phyloP scores from a whole-genome alignment of 2,888 invertebrate species.

The Rhingia campestris region DNA sequence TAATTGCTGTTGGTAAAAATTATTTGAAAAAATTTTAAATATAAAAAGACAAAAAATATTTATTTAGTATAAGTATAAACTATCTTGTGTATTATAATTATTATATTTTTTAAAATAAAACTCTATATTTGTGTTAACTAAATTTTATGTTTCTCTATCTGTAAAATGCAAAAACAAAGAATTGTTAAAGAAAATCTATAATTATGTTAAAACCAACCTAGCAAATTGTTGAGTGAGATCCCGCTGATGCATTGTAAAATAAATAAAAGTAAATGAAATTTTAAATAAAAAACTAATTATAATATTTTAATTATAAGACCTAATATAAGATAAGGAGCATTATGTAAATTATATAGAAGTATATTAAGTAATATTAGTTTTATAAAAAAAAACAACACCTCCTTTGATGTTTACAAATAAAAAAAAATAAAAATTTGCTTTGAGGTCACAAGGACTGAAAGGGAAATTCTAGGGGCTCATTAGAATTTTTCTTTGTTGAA shows the following conservation, averaged over 20 bases:
- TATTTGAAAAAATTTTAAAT: conserved; percentile 37
- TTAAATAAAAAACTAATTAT: conserved; percentile 33
- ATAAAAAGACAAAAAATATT: conserved; percentile 16
- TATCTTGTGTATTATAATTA: conserved; percentile 5
- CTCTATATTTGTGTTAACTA: conserved; percentile 43
- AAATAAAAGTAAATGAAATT: conserved; percentile 6
- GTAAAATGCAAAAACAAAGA: conserved; percentile 32
- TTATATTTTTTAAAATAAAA: conserved; percentile 22
- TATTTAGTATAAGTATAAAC: conserved; percentile 25
- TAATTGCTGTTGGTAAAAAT: conserved; percentile 37
- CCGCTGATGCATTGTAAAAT: conserved; percentile 51
- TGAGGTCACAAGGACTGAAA: conserved; percentile 60
- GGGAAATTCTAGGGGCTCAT: conserved; percentile 71
- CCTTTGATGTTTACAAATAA: conserved; percentile 2
- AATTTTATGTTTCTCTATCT: conserved; percentile 57
- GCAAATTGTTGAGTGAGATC: conserved; percentile 66
- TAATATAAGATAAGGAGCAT: conserved; percentile 25
- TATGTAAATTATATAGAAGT: conserved; percentile 42
- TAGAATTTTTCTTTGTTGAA: conserved; percentile 53
- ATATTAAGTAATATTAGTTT: conserved; percentile 9
- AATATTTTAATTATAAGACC: conserved; percentile 15
- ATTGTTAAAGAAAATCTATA: conserved; percentile 27
- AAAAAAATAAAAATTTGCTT: conserved; percentile 21
- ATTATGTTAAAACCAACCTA: conserved; percentile 53
- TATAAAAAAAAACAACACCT: conserved; percentile 26